Evolutionary conservation across 2,888 invertebrate genomes (phyloP), one percentile per base, ranked within the genome.

Genomic region (Amiota communis): DNA sequence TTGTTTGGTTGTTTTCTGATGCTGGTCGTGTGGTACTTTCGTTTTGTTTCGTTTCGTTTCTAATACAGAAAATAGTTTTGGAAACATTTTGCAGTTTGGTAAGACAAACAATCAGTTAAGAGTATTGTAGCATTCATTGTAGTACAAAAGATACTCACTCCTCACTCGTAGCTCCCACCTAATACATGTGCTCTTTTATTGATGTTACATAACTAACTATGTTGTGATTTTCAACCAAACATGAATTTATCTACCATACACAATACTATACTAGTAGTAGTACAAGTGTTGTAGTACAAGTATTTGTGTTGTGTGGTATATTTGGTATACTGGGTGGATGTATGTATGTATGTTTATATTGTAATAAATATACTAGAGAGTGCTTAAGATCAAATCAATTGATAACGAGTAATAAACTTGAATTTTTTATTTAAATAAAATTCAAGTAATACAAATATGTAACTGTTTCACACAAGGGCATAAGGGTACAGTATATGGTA

Each of bases 71-170:
- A 83, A 83, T 83, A 84, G 85, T 83, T 85, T 83, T 78, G 79
- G 79, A 84, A 84, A 84, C 83, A 84, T 84, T 83, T 81, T 77
- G 80, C 81, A 85, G 83, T 83, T 36, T 85, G 83, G 85, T 80
- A 85, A 86, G 84, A 85, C 85, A 86, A 86, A 86, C 84, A 85
- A 85, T 86, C 84, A 85, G 85, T 85, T 85, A 85, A 86, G 85
- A 83, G 84, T 80, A 81, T 85, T 82, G 76, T 75, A 80, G 70
- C 68, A 59, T 36, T 36, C 36, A 36, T 36, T n/a, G 53, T 53
- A 53, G 13, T 53, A 53, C 53, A 8, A 36, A 36, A 67, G 70
- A 75, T 73, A 77, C 68, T 36, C 36, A 23, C 23, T 23, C 23
- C 36, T 36, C 36, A 36, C 36, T 36, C 6, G 36, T 0, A 36